Conservation (phyloP, 2,888 invertebrate genomes). For the Tetropium fuscum region DNA sequence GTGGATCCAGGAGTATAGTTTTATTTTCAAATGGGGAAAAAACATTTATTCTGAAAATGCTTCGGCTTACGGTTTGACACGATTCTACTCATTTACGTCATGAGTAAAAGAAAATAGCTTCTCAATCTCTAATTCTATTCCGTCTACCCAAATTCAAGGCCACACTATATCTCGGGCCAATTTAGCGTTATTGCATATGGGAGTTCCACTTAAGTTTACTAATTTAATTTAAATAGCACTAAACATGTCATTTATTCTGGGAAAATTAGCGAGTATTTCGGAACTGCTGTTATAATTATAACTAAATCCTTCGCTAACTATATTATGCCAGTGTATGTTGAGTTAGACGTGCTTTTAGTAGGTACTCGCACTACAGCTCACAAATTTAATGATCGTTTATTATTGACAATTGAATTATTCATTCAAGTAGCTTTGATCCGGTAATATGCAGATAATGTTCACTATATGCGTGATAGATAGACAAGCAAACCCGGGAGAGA, state of each 20-base stretch:
- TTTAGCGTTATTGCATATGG: neutral
- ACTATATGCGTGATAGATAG: no score
- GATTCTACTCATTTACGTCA: no score
- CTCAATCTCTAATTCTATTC: neutral
- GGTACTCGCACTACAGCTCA: constrained; percentile 2
- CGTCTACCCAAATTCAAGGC: no score
- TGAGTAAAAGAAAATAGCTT: no score
- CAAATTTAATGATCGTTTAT: neutral
- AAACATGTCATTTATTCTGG: neutral
- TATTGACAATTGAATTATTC: neutral
- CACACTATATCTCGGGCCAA: no score
- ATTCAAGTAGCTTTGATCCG: no score
- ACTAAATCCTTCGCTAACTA: neutral
- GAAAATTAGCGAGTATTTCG: constrained; percentile 4
- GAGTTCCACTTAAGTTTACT: neutral
- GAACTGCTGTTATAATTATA: neutral
- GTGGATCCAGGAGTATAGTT: no score
- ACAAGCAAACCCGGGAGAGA: no score
- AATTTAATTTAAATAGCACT: neutral
- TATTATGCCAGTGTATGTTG: neutral
- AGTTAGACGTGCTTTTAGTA: constrained; percentile 15
- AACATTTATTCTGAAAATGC: no score
- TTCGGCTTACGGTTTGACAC: no score
- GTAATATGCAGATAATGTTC: no score
- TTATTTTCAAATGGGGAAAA: no score